Base-by-base conservation (phyloP, 2,888 invertebrate species). In the Amphipoea lucens region DNA sequence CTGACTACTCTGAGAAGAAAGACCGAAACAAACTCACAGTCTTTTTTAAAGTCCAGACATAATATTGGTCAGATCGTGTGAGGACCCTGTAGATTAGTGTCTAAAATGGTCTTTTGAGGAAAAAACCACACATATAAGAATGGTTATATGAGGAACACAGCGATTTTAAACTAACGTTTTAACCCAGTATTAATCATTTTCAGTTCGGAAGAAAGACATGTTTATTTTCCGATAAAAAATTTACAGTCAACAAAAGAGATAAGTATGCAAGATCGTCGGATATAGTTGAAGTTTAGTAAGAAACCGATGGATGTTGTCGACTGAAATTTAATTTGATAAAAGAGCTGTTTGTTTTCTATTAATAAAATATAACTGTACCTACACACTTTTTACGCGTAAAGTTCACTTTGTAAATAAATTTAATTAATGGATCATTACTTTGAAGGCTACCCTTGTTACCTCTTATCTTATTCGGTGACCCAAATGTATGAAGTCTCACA, bases 401-500 rank as follows among this genome's bases (percentile, higher is more conserved):
- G 12, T 36, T 45, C 2, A 57, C 9, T 62, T 67, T n/a, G 36
- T 20, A 40, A 79, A 57, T 65, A 29, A 48, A n/a, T 79, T 40
- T 45, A 69, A 65, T 65, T 63, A 48, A 70, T 57, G 63, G 17
- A 3, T 45, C 65, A 71, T 45, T 65, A 40, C 0, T 9, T 51
- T 29, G 57, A 72, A 57, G 42, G 11, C 20, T 17, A 51, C 29
- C 57, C 23, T 60, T 73, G 66, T 67, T n/a, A 14, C 23, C 29
- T 42, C 40, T 11, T 81, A 68, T 45, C n/a, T 68, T 14, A 14
- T 60, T 57, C 23, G 54, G 40, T 66, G 66, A 60, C 29, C 17
- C 5, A 68, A 62, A 81, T 54, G 9, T 29, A 48, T 48, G 17
- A 23, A 29, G 48, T 42, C 60, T 76, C 23, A 62, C 23, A 29